Conservation (phyloP, 2,797 vertebrate species). For the Cryptoblepharus egeriae region DNA sequence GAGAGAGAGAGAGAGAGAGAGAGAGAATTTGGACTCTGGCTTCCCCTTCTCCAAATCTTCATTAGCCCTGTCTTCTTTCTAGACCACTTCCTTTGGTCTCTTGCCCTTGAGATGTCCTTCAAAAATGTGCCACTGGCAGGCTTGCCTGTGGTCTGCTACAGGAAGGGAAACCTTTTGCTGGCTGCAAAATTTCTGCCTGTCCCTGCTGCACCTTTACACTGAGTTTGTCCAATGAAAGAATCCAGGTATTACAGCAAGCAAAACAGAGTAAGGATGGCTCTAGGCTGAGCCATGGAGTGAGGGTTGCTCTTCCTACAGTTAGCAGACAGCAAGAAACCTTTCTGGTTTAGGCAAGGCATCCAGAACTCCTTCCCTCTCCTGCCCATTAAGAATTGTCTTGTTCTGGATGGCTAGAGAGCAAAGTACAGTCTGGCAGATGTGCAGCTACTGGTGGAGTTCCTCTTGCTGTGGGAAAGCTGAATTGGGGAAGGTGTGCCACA, state of each 20-base stretch:
- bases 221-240: accelerated
- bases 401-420: conserved; percentile 28
- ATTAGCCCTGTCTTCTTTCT: accelerated
- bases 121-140: accelerated
- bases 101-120: accelerated
- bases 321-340: background rate
- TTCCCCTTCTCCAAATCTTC: background rate
- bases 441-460: conserved; percentile 40
- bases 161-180: background rate
- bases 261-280: accelerated
- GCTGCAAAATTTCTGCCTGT: background rate
- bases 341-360: background rate
- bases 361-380: too few species aligned
- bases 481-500: background rate
- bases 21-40: background rate
- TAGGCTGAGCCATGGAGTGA: background rate
- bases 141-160: background rate
- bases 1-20: too few species aligned
- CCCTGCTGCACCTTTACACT: background rate
- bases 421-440: conserved; percentile 25
- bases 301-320: too few species aligned
- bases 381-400: conserved; percentile 1
- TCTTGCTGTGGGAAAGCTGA: conserved; percentile 13
- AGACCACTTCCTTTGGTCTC: background rate
- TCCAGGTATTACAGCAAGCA: background rate